A percentile compares a stretch with the other conserved stretches of the same genome.
phyloP scores from a whole-genome alignment of 1,140 invertebrate species.

The Ephestia elutella region DNA sequence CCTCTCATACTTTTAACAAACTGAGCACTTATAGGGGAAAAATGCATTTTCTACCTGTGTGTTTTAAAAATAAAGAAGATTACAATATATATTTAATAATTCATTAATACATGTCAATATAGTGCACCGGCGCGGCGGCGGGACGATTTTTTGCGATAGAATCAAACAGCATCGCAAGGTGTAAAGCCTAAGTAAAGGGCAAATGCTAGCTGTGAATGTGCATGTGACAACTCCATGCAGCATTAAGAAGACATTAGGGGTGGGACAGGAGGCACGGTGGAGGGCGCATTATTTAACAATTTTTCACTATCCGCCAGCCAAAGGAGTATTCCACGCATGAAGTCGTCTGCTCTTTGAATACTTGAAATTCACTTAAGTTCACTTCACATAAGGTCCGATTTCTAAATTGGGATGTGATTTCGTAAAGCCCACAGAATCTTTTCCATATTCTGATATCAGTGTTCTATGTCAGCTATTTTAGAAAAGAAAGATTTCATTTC shows the following conservation, averaged over 20 bases:
- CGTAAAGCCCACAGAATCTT: no score
- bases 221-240: constrained; percentile 61
- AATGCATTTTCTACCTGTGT: neutral
- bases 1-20: constrained; percentile 66
- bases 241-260: constrained; percentile 70
- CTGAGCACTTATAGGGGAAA: constrained; percentile 39
- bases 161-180: constrained; percentile 17
- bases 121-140: constrained; percentile 8
- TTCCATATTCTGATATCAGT: no score
- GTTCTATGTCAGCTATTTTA: no score
- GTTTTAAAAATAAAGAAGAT: neutral
- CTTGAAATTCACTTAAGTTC: neutral
- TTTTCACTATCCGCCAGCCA: constrained; percentile 47
- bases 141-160: constrained; percentile 16
- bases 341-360: neutral
- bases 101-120: constrained; percentile 23
- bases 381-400: no score
- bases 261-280: constrained; percentile 29
- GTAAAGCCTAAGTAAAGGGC: constrained; percentile 37
- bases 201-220: constrained; percentile 43
- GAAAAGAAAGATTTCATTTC: no score
- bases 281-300: constrained; percentile 60
- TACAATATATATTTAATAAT: constrained; percentile 17
- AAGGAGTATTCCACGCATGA: constrained; percentile 15
- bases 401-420: no score